Conservation (phyloP, 2,797 vertebrate genomes). For the Pseudochirops corinnae region DNA sequence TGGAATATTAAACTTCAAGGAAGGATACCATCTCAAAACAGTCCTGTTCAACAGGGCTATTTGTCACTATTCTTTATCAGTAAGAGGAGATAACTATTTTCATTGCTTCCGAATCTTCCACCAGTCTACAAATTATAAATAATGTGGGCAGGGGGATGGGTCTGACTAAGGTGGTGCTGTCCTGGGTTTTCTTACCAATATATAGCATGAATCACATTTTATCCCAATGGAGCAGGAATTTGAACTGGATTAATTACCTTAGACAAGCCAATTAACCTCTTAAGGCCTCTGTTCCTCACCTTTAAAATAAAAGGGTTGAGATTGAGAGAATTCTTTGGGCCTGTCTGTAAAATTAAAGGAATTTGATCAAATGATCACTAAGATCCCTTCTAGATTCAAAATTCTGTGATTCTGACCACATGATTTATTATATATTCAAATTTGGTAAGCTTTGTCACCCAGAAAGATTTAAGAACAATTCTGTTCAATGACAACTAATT, state of each 20-base stretch:
- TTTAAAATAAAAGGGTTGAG: neutral
- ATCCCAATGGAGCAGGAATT: constrained; percentile 61
- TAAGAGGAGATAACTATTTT: constrained; percentile 27
- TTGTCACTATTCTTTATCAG: constrained; percentile 76
- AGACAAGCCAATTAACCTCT: neutral
- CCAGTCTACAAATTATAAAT: constrained; percentile 63
- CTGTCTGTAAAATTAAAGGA: neutral
- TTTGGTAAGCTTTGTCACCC: constrained; percentile 33
- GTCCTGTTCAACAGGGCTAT: constrained; percentile 75
- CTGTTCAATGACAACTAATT: constrained; percentile 41
- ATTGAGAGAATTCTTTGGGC: neutral
- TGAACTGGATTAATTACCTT: neutral
- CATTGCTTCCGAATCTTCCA: constrained; percentile 70
- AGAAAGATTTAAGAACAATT: constrained; percentile 5
- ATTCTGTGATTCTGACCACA: neutral
- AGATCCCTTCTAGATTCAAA: neutral
- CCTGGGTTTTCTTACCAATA: constrained; percentile 62
- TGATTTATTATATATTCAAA: constrained; percentile 22
- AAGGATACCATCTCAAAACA: constrained; percentile 59
- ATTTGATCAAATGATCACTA: neutral
- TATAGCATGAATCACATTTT: constrained; percentile 49
- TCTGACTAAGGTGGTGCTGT: constrained; percentile 17
- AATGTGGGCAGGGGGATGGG: constrained; percentile 45
- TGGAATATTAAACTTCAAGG: constrained; percentile 78
- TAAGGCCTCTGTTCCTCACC: neutral